A percentile compares a stretch with the other conserved stretches of the same genome.
These are phyloP conservation scores for Barbus barbus DNA, from an alignment of 2,113 vertebrate genomes.

Conservation along the genomic window DNA sequence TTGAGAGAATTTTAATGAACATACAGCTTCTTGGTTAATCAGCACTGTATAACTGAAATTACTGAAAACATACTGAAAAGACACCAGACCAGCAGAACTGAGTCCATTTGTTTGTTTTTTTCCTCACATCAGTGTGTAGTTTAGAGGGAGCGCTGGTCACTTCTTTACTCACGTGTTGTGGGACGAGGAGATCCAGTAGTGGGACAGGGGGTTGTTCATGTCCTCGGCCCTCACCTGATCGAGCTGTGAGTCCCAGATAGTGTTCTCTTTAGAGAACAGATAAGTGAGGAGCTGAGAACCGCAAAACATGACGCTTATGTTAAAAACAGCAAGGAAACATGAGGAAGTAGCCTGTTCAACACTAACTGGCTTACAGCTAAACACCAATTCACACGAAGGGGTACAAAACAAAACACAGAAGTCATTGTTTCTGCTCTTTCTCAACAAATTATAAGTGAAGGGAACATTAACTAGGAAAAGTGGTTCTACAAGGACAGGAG, in stretches of 20 bases:
- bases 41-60: not conserved
- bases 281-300: slow-evolving; percentile 89
- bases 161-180: slow-evolving; percentile 92
- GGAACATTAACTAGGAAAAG: not conserved
- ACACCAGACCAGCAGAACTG: no score
- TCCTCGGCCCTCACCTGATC: slow-evolving; percentile 86
- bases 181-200: slow-evolving; percentile 99
- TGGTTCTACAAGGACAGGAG: not conserved
- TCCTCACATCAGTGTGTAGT: not conserved
- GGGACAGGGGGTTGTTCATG: slow-evolving; percentile 96
- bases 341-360: not conserved
- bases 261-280: slow-evolving; percentile 98
- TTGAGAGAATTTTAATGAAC: not conserved
- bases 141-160: not conserved
- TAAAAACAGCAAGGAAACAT: not conserved
- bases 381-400: no score
- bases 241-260: slow-evolving; percentile 87
- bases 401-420: not conserved
- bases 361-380: no score
- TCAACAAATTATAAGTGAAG: not conserved
- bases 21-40: not conserved
- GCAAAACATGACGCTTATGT: not conserved
- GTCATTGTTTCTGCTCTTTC: not conserved
- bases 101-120: no score
- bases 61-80: not conserved